Percentiles rank a stretch among this genome's conserved stretches.
Conservation (phyloP, 2,797 vertebrate genomes). For the Cephalopachus bancanus region DNA sequence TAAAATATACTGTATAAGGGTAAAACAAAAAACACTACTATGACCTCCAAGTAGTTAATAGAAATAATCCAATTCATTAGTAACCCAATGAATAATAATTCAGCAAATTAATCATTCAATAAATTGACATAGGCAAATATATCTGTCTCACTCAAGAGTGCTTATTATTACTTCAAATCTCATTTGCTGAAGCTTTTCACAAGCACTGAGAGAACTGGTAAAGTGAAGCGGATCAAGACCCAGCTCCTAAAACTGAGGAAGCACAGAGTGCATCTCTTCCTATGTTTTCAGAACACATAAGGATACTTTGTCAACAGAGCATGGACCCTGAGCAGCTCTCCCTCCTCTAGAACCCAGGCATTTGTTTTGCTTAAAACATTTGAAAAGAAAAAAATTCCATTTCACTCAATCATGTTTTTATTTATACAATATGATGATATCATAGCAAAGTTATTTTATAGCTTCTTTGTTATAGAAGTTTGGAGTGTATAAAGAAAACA, state of each 20-base stretch:
- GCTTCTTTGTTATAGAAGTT: neutral
- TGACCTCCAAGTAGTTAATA: neutral
- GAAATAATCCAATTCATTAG: neutral
- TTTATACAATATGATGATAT: conserved; percentile 24
- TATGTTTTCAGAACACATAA: neutral
- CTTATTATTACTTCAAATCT: neutral
- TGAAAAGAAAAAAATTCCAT: neutral
- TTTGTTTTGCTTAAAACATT: conserved; percentile 24
- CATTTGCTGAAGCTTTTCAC: neutral
- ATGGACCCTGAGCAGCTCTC: too few species aligned
- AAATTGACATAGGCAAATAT: neutral
- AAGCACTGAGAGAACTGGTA: neutral
- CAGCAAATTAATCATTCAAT: neutral
- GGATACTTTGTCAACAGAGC: fast-evolving
- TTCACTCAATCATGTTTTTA: conserved; percentile 29
- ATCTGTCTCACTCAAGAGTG: neutral
- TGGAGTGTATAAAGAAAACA: conserved; percentile 13
- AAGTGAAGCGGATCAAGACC: neutral
- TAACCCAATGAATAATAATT: neutral
- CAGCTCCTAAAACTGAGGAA: neutral
- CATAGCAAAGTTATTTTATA: neutral
- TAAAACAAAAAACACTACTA: neutral
- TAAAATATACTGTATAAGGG: neutral
- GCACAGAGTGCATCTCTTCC: fast-evolving
- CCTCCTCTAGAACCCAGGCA: neutral